Evolutionary conservation across 2,113 vertebrate species (phyloP).

Genomic region (Odocoileus virginianus): DNA sequence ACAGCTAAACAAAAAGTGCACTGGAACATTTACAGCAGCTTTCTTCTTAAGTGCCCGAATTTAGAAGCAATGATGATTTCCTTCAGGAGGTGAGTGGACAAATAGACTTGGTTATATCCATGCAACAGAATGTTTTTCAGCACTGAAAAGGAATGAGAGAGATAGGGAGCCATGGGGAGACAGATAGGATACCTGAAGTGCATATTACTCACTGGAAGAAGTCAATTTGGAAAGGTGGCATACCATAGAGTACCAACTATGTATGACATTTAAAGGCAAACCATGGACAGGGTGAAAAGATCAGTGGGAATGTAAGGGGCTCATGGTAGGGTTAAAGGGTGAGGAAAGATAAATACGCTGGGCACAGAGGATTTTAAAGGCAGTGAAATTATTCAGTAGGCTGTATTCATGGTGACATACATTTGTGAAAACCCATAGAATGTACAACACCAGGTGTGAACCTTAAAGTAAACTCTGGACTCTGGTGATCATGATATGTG

Average conservation of each 20-base stretch:
- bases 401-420: background rate
- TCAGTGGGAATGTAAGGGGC: background rate
- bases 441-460: background rate
- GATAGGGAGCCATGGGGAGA: background rate
- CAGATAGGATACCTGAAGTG: background rate
- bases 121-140: background rate
- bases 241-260: background rate
- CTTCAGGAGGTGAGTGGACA: background rate
- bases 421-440: background rate
- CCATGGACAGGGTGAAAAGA: background rate
- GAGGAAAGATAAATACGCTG: background rate
- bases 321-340: background rate
- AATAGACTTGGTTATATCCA: background rate
- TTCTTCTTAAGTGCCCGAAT: background rate
- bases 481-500: background rate
- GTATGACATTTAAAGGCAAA: background rate
- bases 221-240: background rate
- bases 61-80: background rate
- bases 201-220: background rate
- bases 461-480: background rate
- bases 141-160: background rate
- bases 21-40: background rate
- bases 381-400: background rate
- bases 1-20: background rate
- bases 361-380: background rate